Conservation (phyloP, 2,113 vertebrate genomes). For the Sprattus sprattus region DNA sequence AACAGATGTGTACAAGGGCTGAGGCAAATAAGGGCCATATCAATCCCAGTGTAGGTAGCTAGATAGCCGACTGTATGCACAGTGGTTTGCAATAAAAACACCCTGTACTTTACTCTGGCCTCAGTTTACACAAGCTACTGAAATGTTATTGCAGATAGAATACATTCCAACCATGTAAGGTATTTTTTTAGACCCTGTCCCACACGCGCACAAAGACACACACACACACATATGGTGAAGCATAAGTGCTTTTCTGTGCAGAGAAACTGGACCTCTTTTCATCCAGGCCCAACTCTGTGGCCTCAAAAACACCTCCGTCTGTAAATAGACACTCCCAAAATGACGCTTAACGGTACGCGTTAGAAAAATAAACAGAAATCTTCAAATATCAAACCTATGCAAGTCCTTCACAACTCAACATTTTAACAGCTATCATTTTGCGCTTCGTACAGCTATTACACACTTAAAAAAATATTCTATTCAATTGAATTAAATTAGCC, state of each 20-base stretch:
- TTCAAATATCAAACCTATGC: too few species aligned
- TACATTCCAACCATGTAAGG: slow-evolving; percentile 9
- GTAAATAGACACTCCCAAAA: neutral
- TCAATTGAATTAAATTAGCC: too few species aligned
- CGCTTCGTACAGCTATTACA: too few species aligned
- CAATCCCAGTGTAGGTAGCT: neutral
- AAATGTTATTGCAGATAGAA: neutral
- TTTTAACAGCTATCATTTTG: too few species aligned
- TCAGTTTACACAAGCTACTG: neutral
- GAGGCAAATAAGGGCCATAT: neutral
- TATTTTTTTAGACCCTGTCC: neutral
- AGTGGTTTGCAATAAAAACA: neutral
- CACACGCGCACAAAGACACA: neutral
- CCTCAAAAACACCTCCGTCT: slow-evolving; percentile 1
- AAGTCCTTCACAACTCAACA: too few species aligned
- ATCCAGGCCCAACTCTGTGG: neutral
- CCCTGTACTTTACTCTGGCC: neutral
- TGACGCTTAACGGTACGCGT: neutral
- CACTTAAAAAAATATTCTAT: too few species aligned
- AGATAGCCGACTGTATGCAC: neutral
- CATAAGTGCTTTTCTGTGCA: neutral
- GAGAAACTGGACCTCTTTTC: neutral
- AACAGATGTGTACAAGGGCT: neutral
- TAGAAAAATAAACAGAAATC: neutral
- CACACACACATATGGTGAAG: neutral